Percentiles rank a stretch among this genome's conserved stretches.
These are phyloP conservation scores for Tachysurus fulvidraco DNA, from an alignment of 2,113 vertebrate species.

Conservation along the genomic window DNA sequence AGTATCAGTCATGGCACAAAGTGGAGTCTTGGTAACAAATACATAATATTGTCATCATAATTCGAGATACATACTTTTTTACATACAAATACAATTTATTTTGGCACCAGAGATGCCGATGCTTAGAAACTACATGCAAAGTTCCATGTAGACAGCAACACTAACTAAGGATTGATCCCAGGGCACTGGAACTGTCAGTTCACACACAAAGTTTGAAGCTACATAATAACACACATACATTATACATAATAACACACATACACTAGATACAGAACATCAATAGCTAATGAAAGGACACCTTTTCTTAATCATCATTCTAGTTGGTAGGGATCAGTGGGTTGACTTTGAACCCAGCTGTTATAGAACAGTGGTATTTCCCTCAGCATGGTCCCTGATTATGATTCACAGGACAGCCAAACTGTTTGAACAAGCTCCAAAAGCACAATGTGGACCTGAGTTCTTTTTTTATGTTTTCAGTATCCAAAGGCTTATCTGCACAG, in stretches of 20 bases:
- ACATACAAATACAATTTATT: not conserved
- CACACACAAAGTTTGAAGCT: slow-evolving; percentile 5
- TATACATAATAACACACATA: slow-evolving; percentile 1
- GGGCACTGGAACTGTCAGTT: not conserved
- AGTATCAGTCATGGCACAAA: not conserved
- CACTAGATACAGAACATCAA: slow-evolving; percentile 3
- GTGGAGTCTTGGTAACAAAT: not conserved
- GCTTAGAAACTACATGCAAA: not conserved
- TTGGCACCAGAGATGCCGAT: not conserved
- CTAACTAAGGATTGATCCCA: not conserved
- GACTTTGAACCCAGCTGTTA: slow-evolving; percentile 37
- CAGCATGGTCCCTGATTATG: slow-evolving; percentile 8
- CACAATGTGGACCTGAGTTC: slow-evolving; percentile 13
- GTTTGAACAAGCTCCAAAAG: slow-evolving; percentile 14
- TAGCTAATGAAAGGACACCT: slow-evolving; percentile 35
- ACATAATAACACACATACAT: slow-evolving; percentile 6
- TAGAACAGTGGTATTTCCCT: slow-evolving; percentile 39
- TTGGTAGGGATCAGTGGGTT: slow-evolving; percentile 28
- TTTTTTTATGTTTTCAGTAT: slow-evolving; percentile 9
- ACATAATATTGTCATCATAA: not conserved
- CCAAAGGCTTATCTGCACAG: not conserved
- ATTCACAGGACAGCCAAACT: slow-evolving; percentile 10
- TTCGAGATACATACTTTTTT: not conserved
- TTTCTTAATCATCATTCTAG: slow-evolving; percentile 23
- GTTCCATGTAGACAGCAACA: not conserved